Evolutionary conservation across 2,797 vertebrate species (phyloP), one percentile per base, ranked within the genome.

Genomic region (Brachymystax lenok): DNA sequence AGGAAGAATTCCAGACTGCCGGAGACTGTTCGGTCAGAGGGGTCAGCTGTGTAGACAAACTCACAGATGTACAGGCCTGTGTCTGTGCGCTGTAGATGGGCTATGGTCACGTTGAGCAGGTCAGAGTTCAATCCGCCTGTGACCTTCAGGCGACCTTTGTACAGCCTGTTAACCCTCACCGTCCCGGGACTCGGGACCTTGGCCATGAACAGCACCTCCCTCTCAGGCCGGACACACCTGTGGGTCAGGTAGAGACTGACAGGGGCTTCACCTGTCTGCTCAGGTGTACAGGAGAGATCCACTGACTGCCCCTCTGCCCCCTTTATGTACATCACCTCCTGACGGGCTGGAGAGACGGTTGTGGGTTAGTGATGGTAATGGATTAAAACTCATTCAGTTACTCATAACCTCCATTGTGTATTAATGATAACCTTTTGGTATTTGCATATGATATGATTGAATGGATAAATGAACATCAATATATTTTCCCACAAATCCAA

Each of bases 61-160:
- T 91, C 87, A 79, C 90, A 92, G 74, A 79, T 5, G 74, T 94
- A 94, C 10, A 94, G 69, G 1, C 92, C 93, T 0, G 91, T 83
- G 83, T 94, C 92, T 0, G 46, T 71, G 27, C 0, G 54, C 76
- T 74, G 71, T 12, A 93, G 63, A n/a, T 68, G 14, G 6, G 75
- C 76, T 13, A 94, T 14, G 68, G 82, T 92, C 30, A 91, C 83
- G 0, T 89, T 93, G 75, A 94, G 75, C 59, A 68, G 74, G 8
- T 3, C 30, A 2, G 83, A 77, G 69, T 64, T 51, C 40, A 85
- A 74, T 1, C 79, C 79, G 17, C 84, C 84, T 1, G 0, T 0
- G 33, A 90, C 75, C 79, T 69, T 63, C 76, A 93, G 79, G 3
- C 91, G 92, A 0, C 68, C 75, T 28, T 74, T 35, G 75, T 63